phyloP scores from a whole-genome alignment of 2,113 vertebrate species.

The Pagrus major region DNA sequence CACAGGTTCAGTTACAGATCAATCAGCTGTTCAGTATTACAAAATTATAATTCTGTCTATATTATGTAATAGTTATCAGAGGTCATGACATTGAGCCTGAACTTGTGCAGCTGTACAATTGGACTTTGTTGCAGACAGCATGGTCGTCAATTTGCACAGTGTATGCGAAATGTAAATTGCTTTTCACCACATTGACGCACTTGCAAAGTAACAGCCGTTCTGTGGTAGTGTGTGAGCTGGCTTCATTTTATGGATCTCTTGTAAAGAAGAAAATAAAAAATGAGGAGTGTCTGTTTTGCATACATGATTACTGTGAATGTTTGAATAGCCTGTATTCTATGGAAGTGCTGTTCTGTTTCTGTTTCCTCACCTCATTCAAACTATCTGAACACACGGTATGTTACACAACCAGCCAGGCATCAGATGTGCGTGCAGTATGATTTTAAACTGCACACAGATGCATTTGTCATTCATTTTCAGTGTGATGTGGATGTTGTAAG shows the following conservation, averaged over 20 bases:
- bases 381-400: neutral
- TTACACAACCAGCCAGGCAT: neutral
- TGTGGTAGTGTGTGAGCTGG: slow-evolving; percentile 22
- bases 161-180: slow-evolving; percentile 62
- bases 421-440: neutral
- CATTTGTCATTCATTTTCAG: neutral
- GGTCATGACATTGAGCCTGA: neutral
- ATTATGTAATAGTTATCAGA: neutral
- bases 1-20: neutral
- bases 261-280: neutral
- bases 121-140: slow-evolving; percentile 43
- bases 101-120: slow-evolving; percentile 1
- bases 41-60: neutral
- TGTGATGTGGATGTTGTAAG: slow-evolving; percentile 9
- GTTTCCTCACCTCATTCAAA: slow-evolving; percentile 11
- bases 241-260: slow-evolving; percentile 31
- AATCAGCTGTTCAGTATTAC: neutral
- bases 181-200: slow-evolving; percentile 71
- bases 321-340: slow-evolving; percentile 9
- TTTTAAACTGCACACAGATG: slow-evolving; percentile 14
- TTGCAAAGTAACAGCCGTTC: slow-evolving; percentile 67
- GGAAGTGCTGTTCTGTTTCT: neutral
- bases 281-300: slow-evolving; percentile 34
- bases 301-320: slow-evolving; percentile 1
- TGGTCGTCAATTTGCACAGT: slow-evolving; percentile 38